These are phyloP conservation scores for Notarius quadriscutis DNA, from an alignment of 2,113 vertebrate species.

Conservation along the genomic window DNA sequence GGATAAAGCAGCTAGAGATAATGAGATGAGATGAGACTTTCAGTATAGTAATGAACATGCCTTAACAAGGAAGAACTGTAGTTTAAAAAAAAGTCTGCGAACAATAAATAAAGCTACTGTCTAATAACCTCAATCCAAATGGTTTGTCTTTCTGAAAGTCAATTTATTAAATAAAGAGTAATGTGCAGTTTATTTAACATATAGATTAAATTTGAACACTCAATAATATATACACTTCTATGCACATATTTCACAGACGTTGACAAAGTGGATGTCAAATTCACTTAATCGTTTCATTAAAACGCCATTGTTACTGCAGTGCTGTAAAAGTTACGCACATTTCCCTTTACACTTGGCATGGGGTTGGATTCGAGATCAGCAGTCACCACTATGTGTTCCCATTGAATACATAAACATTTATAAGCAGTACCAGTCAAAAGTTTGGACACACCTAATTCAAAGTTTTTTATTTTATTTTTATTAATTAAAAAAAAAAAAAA, in stretches of 20 bases:
- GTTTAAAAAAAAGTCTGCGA: too few species aligned
- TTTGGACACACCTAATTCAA: too few species aligned
- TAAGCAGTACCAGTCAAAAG: too few species aligned
- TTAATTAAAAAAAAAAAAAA: too few species aligned
- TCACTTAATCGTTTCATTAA: not conserved
- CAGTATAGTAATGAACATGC: not conserved
- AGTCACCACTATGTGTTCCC: not conserved
- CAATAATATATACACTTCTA: not conserved
- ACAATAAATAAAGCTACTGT: not conserved
- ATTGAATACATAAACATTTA: not conserved
- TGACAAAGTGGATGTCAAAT: not conserved
- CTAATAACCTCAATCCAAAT: not conserved
- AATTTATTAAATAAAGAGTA: not conserved
- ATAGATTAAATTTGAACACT: not conserved
- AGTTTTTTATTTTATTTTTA: not conserved
- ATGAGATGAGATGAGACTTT: too few species aligned
- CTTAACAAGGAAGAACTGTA: constrained; percentile 4
- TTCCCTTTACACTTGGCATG: not conserved
- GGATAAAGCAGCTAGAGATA: too few species aligned
- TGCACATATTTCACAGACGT: not conserved
- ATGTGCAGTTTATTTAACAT: not conserved
- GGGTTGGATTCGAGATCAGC: not conserved
- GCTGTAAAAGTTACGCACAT: not conserved
- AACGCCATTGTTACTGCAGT: not conserved
- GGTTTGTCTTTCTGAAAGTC: not conserved